phyloP scores from a whole-genome alignment of 2,888 invertebrate genomes.

The Nephrotoma guestfalica region DNA sequence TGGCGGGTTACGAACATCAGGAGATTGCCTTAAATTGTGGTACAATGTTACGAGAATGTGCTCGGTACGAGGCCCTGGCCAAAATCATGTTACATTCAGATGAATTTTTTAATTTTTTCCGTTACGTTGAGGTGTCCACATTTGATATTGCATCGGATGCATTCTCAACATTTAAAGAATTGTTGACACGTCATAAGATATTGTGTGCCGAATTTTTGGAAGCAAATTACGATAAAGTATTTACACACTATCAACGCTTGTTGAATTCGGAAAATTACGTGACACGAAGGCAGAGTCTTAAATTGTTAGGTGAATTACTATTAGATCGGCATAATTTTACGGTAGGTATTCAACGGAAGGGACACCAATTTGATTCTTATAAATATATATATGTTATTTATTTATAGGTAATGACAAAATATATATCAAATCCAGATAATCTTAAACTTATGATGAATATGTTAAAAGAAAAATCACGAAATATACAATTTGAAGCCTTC shows the following conservation, averaged over 20 bases:
- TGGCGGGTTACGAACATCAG: conserved; percentile 96
- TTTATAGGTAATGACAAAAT: conserved; percentile 76
- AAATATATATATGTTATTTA: conserved; percentile 10
- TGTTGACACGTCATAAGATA: conserved; percentile 86
- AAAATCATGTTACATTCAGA: conserved; percentile 97
- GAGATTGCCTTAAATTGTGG: conserved; percentile 99
- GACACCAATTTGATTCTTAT: not conserved
- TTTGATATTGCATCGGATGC: conserved; percentile 99
- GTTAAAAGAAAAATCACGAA: conserved; percentile 97
- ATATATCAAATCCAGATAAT: conserved; percentile 99
- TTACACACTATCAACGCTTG: conserved; percentile 90
- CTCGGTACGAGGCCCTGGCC: conserved; percentile 93
- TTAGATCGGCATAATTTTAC: conserved; percentile 99
- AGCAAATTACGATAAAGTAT: conserved; percentile 97
- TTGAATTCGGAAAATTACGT: conserved; percentile 99
- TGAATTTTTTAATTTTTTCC: conserved; percentile 99
- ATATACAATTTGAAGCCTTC: conserved; percentile 99
- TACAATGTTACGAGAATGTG: conserved; percentile 97
- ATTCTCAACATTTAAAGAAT: conserved; percentile 99
- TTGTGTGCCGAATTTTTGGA: conserved; percentile 97
- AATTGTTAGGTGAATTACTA: conserved; percentile 90
- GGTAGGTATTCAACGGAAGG: conserved; percentile 35
- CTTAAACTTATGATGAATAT: conserved; percentile 99
- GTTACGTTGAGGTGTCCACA: conserved; percentile 98
- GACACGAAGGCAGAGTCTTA: conserved; percentile 94